Percentiles rank a stretch among this genome's conserved stretches.
These are phyloP conservation scores for Hylaeus volcanicus DNA, from an alignment of 1,140 invertebrate genomes.

Conservation along the genomic window DNA sequence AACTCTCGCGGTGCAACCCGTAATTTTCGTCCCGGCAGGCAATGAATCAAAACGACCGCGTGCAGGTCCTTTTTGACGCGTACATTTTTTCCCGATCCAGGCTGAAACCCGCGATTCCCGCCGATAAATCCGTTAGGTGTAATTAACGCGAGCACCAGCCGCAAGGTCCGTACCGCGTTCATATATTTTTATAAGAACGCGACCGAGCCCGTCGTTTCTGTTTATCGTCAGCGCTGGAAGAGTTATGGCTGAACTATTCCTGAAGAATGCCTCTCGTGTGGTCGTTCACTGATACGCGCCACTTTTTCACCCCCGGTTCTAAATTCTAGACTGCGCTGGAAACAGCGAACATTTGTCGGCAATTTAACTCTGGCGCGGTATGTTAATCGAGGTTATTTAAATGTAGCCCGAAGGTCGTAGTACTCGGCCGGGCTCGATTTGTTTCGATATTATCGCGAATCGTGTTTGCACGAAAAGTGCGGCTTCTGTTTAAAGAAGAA, in stretches of 20 bases:
- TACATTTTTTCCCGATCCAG: slow-evolving; percentile 5
- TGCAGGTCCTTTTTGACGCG: slow-evolving; percentile 6
- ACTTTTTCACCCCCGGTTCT: neutral
- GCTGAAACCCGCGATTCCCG: slow-evolving; percentile 19
- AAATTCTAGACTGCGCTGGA: neutral
- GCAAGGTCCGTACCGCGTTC: neutral
- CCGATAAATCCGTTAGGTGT: slow-evolving; percentile 34
- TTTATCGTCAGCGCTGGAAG: slow-evolving; percentile 35
- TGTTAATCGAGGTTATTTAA: too few species aligned
- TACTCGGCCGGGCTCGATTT: too few species aligned
- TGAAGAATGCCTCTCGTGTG: neutral
- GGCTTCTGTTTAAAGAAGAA: too few species aligned
- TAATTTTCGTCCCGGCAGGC: slow-evolving; percentile 22
- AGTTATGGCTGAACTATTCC: neutral
- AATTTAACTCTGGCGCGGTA: too few species aligned
- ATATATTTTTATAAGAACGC: slow-evolving; percentile 37
- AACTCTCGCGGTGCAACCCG: slow-evolving; percentile 26
- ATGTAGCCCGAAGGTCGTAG: too few species aligned
- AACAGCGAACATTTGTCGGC: too few species aligned
- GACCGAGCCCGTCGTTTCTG: slow-evolving; percentile 12
- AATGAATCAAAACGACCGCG: slow-evolving; percentile 37
- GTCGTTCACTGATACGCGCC: neutral
- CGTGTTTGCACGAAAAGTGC: neutral
- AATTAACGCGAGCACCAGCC: slow-evolving; percentile 7
- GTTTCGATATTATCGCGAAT: too few species aligned